phyloP scores from a whole-genome alignment of 2,113 vertebrate genomes.

The Cyprinodon variegatus region DNA sequence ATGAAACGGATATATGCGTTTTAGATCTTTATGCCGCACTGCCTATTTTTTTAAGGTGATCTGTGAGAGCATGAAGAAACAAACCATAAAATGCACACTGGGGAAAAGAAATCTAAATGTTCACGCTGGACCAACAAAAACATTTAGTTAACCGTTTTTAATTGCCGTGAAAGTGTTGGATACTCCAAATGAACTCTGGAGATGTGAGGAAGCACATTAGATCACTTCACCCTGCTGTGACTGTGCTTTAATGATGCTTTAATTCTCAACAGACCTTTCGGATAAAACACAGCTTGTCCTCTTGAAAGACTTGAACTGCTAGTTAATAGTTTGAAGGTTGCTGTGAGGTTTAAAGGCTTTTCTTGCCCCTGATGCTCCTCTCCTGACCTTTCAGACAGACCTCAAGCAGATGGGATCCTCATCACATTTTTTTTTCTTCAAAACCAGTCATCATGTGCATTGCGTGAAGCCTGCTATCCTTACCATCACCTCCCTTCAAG shows the following conservation, averaged over 20 bases:
- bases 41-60: not conserved
- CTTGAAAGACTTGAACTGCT: conserved; percentile 37
- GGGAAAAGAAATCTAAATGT: not conserved
- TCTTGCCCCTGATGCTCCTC: conserved; percentile 50
- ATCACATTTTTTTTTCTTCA: conserved; percentile 64
- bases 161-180: not conserved
- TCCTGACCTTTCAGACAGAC: conserved; percentile 68
- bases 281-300: conserved; percentile 39
- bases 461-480: conserved; percentile 8
- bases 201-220: conserved; percentile 2
- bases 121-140: not conserved
- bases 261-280: conserved; percentile 41
- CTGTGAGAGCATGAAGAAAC: not conserved
- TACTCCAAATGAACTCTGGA: not conserved
- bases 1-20: too few relatives aligned
- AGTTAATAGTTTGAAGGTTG: conserved; percentile 62
- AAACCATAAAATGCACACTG: not conserved
- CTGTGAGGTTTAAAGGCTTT: conserved; percentile 57
- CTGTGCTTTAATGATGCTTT: conserved; percentile 27
- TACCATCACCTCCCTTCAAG: conserved; percentile 45
- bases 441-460: conserved; percentile 27
- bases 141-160: not conserved
- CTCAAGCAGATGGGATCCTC: conserved; percentile 81
- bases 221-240: conserved; percentile 17
- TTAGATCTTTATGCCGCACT: too few relatives aligned